phyloP scores from a whole-genome alignment of 2,113 vertebrate species.

The Blennius ocellaris region DNA sequence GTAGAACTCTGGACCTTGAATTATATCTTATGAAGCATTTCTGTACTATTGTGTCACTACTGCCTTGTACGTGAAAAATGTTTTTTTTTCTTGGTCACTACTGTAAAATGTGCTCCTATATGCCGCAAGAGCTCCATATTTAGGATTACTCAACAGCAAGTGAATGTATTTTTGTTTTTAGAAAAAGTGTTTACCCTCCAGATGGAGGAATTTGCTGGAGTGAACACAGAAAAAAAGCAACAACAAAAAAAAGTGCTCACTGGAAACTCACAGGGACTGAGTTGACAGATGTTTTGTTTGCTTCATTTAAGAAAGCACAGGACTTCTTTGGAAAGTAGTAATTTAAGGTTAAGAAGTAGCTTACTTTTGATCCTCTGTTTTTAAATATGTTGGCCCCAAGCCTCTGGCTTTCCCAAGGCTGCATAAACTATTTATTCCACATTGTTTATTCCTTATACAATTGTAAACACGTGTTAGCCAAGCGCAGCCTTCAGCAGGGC shows the following conservation, averaged over 20 bases:
- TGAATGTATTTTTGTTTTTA: too few species aligned
- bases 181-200: too few species aligned
- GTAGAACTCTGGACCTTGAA: too few species aligned
- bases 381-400: background rate
- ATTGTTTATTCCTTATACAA: conserved; percentile 3
- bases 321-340: background rate
- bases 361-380: background rate
- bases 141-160: too few species aligned
- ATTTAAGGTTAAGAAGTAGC: background rate
- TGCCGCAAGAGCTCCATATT: too few species aligned
- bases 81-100: too few species aligned
- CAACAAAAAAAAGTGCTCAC: background rate
- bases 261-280: background rate
- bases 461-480: background rate
- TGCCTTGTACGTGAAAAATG: too few species aligned
- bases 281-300: background rate
- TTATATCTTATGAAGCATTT: too few species aligned
- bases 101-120: too few species aligned
- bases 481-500: background rate
- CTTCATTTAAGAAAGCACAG: background rate
- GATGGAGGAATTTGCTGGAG: too few species aligned
- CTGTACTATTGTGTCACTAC: too few species aligned
- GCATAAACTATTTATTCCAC: background rate
- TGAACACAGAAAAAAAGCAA: background rate
- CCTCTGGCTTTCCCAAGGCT: background rate